Conservation (phyloP, 2,113 vertebrate species). For the Pelecanoides urinatrix region DNA sequence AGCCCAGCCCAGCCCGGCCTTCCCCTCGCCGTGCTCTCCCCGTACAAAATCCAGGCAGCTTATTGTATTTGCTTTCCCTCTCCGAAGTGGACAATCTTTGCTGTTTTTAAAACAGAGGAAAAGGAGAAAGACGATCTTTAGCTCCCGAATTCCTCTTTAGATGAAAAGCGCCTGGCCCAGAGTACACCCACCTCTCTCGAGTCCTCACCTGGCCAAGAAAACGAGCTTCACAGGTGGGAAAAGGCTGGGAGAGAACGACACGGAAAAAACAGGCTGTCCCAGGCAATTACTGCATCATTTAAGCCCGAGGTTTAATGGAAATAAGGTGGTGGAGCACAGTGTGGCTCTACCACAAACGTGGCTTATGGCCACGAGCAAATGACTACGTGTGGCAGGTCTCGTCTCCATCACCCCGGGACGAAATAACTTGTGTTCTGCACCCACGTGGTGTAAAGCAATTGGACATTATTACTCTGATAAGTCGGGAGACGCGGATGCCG, state of each 20-base stretch:
- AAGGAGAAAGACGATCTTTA: not conserved
- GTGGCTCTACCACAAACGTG: not conserved
- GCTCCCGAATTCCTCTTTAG: not conserved
- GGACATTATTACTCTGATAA: rapidly evolving
- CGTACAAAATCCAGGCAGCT: not conserved
- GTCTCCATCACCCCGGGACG: not conserved
- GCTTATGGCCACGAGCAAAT: not conserved
- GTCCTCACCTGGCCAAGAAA: not conserved
- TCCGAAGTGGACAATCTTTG: not conserved
- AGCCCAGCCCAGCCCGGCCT: rapidly evolving
- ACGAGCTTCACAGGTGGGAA: not conserved
- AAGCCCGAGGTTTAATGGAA: rapidly evolving
- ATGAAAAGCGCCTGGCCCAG: not conserved
- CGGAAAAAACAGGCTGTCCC: rapidly evolving
- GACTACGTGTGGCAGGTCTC: not conserved
- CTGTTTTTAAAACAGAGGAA: not conserved
- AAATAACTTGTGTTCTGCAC: not conserved
- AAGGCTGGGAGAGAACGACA: too few species aligned
- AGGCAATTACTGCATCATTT: rapidly evolving
- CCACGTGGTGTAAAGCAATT: rapidly evolving
- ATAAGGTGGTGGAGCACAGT: not conserved
- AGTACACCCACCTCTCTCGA: rapidly evolving
- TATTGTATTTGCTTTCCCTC: not conserved
- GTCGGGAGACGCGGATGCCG: rapidly evolving
- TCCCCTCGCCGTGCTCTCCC: not conserved